Conservation (phyloP, 2,797 vertebrate species). For the Salarias fasciatus region DNA sequence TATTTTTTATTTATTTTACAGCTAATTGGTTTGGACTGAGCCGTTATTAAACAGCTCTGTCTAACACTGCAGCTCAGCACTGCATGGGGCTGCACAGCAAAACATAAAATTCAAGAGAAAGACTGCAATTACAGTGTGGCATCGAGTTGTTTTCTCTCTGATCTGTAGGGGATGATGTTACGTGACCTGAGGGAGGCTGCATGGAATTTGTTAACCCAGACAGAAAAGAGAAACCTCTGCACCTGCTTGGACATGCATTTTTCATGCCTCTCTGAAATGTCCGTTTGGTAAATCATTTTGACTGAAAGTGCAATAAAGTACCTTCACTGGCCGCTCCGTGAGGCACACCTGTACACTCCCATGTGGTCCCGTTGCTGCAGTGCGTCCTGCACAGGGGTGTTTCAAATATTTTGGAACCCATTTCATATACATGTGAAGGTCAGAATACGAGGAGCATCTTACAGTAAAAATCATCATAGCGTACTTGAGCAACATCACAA, state of each 20-base stretch:
- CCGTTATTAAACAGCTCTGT: slow-evolving; percentile 27
- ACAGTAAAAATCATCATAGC: too few relatives aligned
- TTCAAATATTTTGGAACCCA: too few relatives aligned
- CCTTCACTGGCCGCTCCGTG: too few relatives aligned
- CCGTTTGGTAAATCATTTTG: slow-evolving; percentile 23
- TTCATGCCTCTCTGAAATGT: slow-evolving; percentile 36
- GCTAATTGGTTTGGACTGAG: slow-evolving; percentile 46
- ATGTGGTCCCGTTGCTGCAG: too few relatives aligned
- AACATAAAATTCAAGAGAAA: slow-evolving; percentile 22
- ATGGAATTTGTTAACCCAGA: slow-evolving; percentile 55
- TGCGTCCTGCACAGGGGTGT: too few relatives aligned
- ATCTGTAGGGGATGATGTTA: slow-evolving; percentile 44
- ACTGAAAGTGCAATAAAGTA: slow-evolving; percentile 8
- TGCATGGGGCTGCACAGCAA: background rate
- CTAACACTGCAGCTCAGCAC: slow-evolving; percentile 7
- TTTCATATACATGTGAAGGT: too few relatives aligned
- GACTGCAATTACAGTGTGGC: slow-evolving; percentile 26
- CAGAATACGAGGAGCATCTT: too few relatives aligned
- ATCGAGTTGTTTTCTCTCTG: slow-evolving; percentile 29
- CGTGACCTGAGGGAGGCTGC: slow-evolving; percentile 40
- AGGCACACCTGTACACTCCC: too few relatives aligned
- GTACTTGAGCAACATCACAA: too few relatives aligned
- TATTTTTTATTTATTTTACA: slow-evolving; percentile 16
- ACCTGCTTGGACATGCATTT: slow-evolving; percentile 51
- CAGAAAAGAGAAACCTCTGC: slow-evolving; percentile 39